phyloP scores from a whole-genome alignment of 2,888 invertebrate genomes.

The Chloroclysta siterata region DNA sequence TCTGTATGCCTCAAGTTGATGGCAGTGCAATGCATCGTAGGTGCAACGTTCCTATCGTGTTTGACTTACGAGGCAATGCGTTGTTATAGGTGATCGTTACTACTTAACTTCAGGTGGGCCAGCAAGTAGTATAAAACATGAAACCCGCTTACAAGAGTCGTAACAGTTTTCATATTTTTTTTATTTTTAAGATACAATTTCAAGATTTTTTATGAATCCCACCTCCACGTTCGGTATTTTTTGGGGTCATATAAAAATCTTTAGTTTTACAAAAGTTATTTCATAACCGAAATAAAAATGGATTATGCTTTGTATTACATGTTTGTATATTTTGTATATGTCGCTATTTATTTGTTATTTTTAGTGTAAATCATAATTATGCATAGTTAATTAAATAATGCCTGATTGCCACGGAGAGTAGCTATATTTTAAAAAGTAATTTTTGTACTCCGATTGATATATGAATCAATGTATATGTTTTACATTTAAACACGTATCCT shows the following conservation, averaged over 20 bases:
- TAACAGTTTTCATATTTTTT: slow-evolving; percentile 7
- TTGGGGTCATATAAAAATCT: not conserved
- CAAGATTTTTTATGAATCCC: not conserved
- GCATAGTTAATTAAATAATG: slow-evolving; percentile 39
- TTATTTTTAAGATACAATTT: not conserved
- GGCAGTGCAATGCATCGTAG: no score
- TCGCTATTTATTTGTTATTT: slow-evolving; percentile 36
- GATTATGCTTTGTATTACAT: slow-evolving; percentile 30
- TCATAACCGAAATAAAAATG: slow-evolving; percentile 14
- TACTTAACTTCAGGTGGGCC: no score
- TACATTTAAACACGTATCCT: slow-evolving; percentile 33
- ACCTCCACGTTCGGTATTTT: not conserved
- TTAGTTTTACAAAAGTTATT: not conserved
- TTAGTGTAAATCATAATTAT: slow-evolving; percentile 34
- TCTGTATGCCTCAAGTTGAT: no score
- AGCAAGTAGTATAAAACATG: no score
- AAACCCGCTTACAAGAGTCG: no score
- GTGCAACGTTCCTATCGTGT: no score
- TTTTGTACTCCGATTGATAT: slow-evolving; percentile 66
- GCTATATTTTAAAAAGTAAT: slow-evolving; percentile 59
- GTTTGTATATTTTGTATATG: slow-evolving; percentile 44
- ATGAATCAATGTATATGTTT: slow-evolving; percentile 39
- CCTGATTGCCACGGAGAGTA: slow-evolving; percentile 38
- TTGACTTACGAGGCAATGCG: no score
- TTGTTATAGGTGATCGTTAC: no score